phyloP scores from a whole-genome alignment of 2,888 invertebrate genomes.

The Epinotia brunnichana region DNA sequence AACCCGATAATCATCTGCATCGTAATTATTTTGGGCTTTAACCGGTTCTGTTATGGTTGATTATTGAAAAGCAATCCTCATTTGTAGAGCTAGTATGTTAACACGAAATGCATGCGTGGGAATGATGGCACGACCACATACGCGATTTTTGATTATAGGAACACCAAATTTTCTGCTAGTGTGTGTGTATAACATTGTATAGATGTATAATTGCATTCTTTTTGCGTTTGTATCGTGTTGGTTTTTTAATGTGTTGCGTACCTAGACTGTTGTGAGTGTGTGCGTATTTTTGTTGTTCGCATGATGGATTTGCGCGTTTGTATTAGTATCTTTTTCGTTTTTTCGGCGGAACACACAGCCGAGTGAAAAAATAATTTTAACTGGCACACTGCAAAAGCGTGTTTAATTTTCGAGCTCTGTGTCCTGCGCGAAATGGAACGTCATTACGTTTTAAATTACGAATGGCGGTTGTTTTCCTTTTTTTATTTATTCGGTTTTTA shows the following conservation, averaged over 20 bases:
- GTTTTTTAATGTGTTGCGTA: slow-evolving; percentile 59
- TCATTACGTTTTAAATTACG: slow-evolving; percentile 83
- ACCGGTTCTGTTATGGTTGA: slow-evolving; percentile 48
- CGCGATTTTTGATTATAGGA: slow-evolving; percentile 77
- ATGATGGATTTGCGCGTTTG: slow-evolving; percentile 80
- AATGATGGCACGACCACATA: slow-evolving; percentile 68
- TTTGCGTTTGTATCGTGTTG: slow-evolving; percentile 62
- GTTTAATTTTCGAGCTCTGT: slow-evolving; percentile 83
- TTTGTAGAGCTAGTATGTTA: slow-evolving; percentile 76
- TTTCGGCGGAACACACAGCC: slow-evolving; percentile 72
- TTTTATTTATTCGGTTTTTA: slow-evolving; percentile 58
- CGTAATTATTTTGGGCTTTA: slow-evolving; percentile 55
- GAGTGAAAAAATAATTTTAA: slow-evolving; percentile 83
- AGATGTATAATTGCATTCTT: slow-evolving; percentile 71
- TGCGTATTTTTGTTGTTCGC: slow-evolving; percentile 72
- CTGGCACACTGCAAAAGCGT: slow-evolving; percentile 79
- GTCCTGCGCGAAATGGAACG: slow-evolving; percentile 80
- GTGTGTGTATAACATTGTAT: slow-evolving; percentile 57
- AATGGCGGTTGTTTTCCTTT: slow-evolving; percentile 72
- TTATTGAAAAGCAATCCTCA: slow-evolving; percentile 51
- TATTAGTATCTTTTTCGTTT: slow-evolving; percentile 77
- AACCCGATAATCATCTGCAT: slow-evolving; percentile 76
- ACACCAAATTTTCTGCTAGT: slow-evolving; percentile 75
- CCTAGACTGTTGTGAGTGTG: slow-evolving; percentile 57
- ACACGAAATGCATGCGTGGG: slow-evolving; percentile 74